A percentile compares a stretch with the other conserved stretches of the same genome.
Evolutionary conservation across 2,113 vertebrate genomes (phyloP).

Genomic region (Serinus canaria): DNA sequence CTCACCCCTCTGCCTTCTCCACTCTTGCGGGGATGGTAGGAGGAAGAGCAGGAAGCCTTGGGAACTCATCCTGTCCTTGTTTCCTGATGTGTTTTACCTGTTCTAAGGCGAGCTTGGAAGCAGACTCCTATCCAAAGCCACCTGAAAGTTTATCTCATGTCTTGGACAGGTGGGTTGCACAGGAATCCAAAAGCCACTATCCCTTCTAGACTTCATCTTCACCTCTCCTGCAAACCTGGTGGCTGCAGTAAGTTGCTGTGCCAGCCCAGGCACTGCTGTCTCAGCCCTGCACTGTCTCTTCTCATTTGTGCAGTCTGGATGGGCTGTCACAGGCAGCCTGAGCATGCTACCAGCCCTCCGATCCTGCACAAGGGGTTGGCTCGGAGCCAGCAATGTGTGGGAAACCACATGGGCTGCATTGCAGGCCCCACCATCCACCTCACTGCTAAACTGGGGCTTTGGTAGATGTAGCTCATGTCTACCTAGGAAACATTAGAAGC

Average conservation of each 20-base stretch:
- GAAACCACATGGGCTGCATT: background rate
- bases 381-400: background rate
- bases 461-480: background rate
- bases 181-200: accelerated
- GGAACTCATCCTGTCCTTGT: background rate
- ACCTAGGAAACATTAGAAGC: background rate
- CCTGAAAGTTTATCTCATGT: background rate
- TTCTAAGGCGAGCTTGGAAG: background rate
- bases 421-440: background rate
- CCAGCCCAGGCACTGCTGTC: background rate
- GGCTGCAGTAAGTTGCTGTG: background rate
- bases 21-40: background rate
- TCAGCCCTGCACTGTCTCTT: background rate
- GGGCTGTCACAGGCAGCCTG: background rate
- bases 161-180: background rate
- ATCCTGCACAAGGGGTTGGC: background rate
- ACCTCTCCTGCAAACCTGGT: background rate
- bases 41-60: background rate
- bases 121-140: background rate
- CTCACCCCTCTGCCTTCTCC: background rate
- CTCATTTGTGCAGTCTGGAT: background rate
- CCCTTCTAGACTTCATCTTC: background rate
- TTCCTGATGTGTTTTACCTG: background rate
- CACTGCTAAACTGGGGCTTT: background rate
- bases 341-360: accelerated